Base-by-base conservation (phyloP, 2,888 invertebrate species). In the Koerneria pararmatus region DNA sequence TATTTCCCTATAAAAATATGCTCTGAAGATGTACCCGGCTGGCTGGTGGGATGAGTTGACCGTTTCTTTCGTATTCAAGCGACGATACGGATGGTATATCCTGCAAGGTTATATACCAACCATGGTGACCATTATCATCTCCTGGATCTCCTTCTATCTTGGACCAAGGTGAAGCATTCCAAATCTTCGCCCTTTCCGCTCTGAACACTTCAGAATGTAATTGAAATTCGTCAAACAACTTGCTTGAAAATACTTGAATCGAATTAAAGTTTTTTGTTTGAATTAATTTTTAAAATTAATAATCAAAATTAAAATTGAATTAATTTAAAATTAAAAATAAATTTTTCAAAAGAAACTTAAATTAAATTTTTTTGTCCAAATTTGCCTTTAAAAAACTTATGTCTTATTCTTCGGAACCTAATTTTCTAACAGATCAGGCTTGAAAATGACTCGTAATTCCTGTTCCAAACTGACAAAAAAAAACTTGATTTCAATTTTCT, bases 31-130 rank as follows among this genome's bases (percentile, higher is more conserved):
- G 71, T 83, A 83, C 62, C 81, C 82, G 22, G 83, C 83, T n/a
- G 83, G 83, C 4, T 81, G 76, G 76, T 83, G 83, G 83, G 83
- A 83, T 67, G 83, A 83, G 66, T 68, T 83, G 64, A 80, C 81
- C 0, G 80, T 83, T 1, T 73, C 77, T 0, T 83, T 83, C 66
- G 78, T 80, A 15, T 83, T 83, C 69, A 75, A 80, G 65, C 72
- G 83, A 48, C 70, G 82, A 29, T 83, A 80, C 68, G 83, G 83
- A 5, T 83, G 83, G 83, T 83, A 83, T 71, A 76, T 83, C 22
- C 70, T 83, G n/a, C 83, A 83, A 59, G 70, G 65, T 54, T 82
- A 82, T 68, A 76, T 83, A n/a, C 82, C 82, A 6, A 82, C 82
- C 6, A 79, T 80, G 75, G 80, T 82, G 34, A 83, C 83, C n/a